Percentiles rank a stretch among this genome's conserved stretches.
These are phyloP conservation scores for Sinotaia quadrata DNA, from an alignment of 2,888 invertebrate genomes.

Conservation along the genomic window DNA sequence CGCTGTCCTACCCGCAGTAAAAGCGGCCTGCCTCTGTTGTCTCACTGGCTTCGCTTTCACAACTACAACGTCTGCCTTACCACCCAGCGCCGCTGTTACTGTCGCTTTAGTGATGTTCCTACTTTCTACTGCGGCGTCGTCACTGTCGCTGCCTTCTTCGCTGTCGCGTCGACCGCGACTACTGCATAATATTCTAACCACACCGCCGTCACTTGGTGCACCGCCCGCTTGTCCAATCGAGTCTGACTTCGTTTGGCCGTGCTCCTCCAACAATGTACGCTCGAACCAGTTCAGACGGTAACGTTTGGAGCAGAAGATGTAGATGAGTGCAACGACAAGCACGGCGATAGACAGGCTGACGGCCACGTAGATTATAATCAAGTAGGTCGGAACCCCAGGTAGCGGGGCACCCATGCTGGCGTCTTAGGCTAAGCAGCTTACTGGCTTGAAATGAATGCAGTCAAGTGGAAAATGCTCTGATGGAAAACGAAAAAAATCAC, in stretches of 20 bases:
- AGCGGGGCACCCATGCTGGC: constrained; percentile 1
- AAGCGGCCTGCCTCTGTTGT: too few relatives aligned
- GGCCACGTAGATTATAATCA: constrained; percentile 38
- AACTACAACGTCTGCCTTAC: neutral
- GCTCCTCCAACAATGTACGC: constrained; percentile 75
- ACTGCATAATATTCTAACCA: constrained; percentile 11
- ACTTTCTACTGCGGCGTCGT: neutral
- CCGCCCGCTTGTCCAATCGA: neutral
- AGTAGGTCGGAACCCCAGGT: constrained; percentile 27
- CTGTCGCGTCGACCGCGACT: constrained; percentile 1
- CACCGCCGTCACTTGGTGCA: neutral
- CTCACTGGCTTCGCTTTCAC: too few relatives aligned
- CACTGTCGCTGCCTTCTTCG: constrained; percentile 5
- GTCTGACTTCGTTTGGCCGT: neutral
- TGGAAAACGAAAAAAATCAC: too few relatives aligned
- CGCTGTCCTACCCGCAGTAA: too few relatives aligned
- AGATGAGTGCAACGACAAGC: constrained; percentile 68
- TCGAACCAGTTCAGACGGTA: constrained; percentile 78
- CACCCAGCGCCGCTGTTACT: neutral
- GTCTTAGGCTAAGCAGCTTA: too few relatives aligned
- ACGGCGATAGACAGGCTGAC: constrained; percentile 39
- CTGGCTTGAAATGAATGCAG: too few relatives aligned
- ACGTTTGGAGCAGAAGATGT: constrained; percentile 75
- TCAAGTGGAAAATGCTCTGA: too few relatives aligned
- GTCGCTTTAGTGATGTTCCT: neutral